Evolutionary conservation across 2,113 vertebrate species (phyloP).

Genomic region (Leucosticte australis): DNA sequence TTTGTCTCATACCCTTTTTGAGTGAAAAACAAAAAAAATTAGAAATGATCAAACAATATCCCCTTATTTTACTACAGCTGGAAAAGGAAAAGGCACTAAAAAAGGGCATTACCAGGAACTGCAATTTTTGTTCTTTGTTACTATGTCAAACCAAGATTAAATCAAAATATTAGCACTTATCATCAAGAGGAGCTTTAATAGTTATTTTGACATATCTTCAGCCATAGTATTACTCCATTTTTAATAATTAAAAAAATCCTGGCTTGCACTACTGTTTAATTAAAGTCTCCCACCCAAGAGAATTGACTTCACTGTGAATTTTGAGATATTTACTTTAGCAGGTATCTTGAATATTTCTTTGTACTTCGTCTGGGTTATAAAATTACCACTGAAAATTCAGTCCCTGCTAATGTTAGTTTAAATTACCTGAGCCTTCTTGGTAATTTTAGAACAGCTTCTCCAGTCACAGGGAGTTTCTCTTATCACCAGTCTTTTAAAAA

Average conservation of each 20-base stretch:
- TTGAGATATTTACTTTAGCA: background rate
- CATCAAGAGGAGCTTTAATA: background rate
- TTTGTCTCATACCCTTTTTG: background rate
- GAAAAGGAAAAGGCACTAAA: background rate
- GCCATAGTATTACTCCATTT: background rate
- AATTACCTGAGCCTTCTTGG: background rate
- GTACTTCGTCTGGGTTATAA: background rate
- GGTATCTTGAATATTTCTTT: background rate
- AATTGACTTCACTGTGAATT: background rate
- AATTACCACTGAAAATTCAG: background rate
- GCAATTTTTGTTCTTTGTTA: background rate
- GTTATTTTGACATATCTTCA: background rate
- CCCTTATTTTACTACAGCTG: background rate
- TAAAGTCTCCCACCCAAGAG: background rate
- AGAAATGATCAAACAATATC: background rate
- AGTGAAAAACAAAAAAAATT: background rate
- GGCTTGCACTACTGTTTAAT: background rate
- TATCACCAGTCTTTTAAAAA: background rate
- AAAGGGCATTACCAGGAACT: background rate
- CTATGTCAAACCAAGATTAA: background rate
- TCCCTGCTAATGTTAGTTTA: background rate
- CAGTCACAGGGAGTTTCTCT: background rate
- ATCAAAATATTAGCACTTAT: background rate
- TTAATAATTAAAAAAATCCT: background rate
- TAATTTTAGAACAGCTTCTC: background rate